Conservation (phyloP, 2,797 vertebrate genomes). For the Delichon dasypus region DNA sequence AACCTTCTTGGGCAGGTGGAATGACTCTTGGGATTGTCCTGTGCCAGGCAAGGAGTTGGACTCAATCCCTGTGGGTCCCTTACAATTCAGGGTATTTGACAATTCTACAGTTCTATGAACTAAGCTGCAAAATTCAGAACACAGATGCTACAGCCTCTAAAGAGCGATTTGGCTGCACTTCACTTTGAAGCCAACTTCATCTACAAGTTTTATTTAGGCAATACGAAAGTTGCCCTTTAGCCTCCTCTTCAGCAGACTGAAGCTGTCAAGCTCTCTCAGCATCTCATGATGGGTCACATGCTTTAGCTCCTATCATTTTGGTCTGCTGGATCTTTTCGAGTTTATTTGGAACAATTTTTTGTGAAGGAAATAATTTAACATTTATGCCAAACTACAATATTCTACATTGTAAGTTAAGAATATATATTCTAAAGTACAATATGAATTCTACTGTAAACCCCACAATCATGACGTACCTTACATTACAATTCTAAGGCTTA, state of each 20-base stretch:
- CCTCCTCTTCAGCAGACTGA: neutral
- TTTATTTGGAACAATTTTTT: neutral
- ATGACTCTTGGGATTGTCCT: neutral
- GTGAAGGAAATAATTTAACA: neutral
- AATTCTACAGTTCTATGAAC: neutral
- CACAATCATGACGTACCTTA: fast-evolving
- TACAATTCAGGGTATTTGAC: neutral
- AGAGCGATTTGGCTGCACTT: neutral
- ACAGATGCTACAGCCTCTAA: neutral
- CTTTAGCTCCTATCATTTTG: neutral
- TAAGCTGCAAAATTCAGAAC: neutral
- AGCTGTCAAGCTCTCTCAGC: neutral
- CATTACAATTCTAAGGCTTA: neutral
- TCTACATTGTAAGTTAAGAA: neutral
- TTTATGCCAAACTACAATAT: neutral
- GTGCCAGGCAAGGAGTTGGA: fast-evolving
- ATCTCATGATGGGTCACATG: fast-evolving
- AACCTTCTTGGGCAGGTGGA: neutral
- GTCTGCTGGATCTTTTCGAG: neutral
- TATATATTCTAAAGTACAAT: neutral
- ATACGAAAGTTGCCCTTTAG: neutral
- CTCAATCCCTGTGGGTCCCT: neutral
- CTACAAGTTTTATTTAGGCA: neutral
- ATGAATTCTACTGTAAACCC: neutral
- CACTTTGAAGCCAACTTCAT: neutral